phyloP scores from a whole-genome alignment of 1,140 invertebrate genomes.

The Pogonognathellus flavescens region DNA sequence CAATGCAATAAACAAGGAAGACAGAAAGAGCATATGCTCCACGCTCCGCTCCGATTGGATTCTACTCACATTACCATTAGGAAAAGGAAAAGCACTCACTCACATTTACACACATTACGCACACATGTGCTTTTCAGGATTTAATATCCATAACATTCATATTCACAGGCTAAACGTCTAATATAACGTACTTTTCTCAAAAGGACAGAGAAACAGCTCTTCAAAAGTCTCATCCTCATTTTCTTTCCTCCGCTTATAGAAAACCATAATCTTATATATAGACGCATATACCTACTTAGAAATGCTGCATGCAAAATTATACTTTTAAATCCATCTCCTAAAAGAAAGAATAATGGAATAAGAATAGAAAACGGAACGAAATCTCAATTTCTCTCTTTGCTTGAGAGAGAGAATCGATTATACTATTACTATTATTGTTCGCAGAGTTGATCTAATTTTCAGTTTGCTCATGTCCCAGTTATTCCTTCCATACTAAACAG shows the following conservation, averaged over 20 bases:
- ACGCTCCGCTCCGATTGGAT: conserved; percentile 42
- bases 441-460: too few relatives aligned
- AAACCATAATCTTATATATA: background rate
- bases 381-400: too few relatives aligned
- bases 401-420: too few relatives aligned
- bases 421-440: too few relatives aligned
- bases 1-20: conserved; percentile 47
- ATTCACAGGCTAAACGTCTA: background rate
- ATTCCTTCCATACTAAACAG: too few relatives aligned
- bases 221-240: too few relatives aligned
- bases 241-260: background rate
- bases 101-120: conserved; percentile 51
- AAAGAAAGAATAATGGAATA: too few relatives aligned
- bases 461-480: too few relatives aligned
- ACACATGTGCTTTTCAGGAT: conserved; percentile 50
- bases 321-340: too few relatives aligned
- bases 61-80: conserved; percentile 44
- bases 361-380: too few relatives aligned
- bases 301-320: too few relatives aligned
- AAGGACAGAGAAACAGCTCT: too few relatives aligned
- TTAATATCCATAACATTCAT: background rate
- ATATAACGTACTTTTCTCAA: background rate
- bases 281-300: background rate
- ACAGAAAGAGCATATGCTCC: conserved; percentile 46
- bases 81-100: conserved; percentile 39